Percentiles rank a stretch among this genome's conserved stretches.
phyloP scores from a whole-genome alignment of 2,888 invertebrate species.

The Antheraea assamensis region DNA sequence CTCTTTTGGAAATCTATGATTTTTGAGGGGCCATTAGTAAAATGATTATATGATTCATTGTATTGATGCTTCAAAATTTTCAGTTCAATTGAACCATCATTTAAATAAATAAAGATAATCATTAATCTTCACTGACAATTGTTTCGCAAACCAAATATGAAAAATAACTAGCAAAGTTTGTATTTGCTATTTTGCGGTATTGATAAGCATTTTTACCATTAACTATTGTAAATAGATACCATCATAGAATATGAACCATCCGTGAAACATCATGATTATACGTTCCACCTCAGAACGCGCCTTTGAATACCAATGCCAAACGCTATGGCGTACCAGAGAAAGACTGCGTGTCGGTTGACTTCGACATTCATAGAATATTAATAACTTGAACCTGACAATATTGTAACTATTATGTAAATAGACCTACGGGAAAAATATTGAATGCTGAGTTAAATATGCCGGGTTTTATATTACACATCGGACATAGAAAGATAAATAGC shows the following conservation, averaged over 20 bases:
- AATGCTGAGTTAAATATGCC: not conserved
- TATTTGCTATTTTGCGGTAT: not conserved
- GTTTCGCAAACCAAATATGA: not conserved
- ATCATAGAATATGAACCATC: not conserved
- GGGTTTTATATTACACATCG: not conserved
- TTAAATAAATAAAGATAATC: not conserved
- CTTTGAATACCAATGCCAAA: constrained; percentile 19
- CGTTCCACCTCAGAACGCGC: not conserved
- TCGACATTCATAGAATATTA: constrained; percentile 21
- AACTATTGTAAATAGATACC: not conserved
- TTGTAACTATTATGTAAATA: constrained; percentile 23
- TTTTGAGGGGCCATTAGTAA: not conserved
- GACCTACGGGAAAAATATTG: constrained; percentile 1
- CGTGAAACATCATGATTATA: not conserved
- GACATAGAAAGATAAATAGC: not conserved
- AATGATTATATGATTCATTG: not conserved
- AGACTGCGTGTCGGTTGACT: constrained; percentile 29
- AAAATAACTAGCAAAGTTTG: too few species aligned
- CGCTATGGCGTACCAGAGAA: constrained; percentile 20
- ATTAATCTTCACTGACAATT: not conserved
- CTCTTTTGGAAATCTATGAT: not conserved
- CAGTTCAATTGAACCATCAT: not conserved
- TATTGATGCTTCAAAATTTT: not conserved
- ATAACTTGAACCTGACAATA: constrained; percentile 21
- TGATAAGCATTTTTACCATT: not conserved